Conservation (phyloP, 2,888 invertebrate genomes). For the Polydrusus cervinus region DNA sequence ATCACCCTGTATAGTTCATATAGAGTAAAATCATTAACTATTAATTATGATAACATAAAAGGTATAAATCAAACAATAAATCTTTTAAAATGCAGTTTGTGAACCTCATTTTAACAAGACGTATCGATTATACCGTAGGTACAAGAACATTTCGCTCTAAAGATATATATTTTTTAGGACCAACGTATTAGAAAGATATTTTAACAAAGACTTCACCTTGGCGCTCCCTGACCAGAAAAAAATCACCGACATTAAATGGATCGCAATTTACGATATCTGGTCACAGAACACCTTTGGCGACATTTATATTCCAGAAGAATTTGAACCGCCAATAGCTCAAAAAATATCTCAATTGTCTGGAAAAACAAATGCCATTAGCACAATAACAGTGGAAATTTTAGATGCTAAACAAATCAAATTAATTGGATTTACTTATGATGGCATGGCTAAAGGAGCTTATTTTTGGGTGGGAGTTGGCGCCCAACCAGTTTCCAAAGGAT, state of each 20-base stretch:
- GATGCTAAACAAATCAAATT: constrained; percentile 88
- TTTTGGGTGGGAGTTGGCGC: constrained; percentile 94
- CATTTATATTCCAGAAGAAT: constrained; percentile 91
- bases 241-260: constrained; percentile 91
- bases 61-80: too few species aligned
- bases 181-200: constrained; percentile 88
- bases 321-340: constrained; percentile 87
- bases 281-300: constrained; percentile 93
- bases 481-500: constrained; percentile 87
- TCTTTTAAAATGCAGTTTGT: too few species aligned
- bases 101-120: too few species aligned
- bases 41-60: too few species aligned
- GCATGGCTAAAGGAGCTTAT: constrained; percentile 83
- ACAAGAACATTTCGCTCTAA: too few species aligned
- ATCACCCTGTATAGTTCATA: too few species aligned
- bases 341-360: constrained; percentile 75
- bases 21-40: too few species aligned
- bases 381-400: constrained; percentile 82
- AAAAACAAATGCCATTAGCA: constrained; percentile 81
- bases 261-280: constrained; percentile 90
- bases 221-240: constrained; percentile 89
- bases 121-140: too few species aligned
- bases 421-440: constrained; percentile 85
- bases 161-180: constrained; percentile 75
- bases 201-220: constrained; percentile 88